Evolutionary conservation across 1,140 invertebrate genomes (phyloP).

Genomic region (Anastrepha ludens): DNA sequence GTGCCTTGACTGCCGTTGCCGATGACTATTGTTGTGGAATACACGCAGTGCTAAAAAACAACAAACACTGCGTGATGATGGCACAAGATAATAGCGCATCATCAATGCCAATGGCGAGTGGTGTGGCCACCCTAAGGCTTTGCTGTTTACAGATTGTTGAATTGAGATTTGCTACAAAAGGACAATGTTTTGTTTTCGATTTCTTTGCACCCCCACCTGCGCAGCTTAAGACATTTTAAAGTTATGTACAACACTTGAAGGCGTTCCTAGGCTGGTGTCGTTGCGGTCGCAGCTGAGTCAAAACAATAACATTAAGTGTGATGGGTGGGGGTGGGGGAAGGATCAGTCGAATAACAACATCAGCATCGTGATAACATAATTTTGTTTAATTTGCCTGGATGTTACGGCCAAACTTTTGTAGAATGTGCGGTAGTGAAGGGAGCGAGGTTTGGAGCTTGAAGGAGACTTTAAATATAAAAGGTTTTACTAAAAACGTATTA

Average conservation of each 20-base stretch:
- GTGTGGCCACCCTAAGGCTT: slow-evolving; percentile 20
- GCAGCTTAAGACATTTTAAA: slow-evolving; percentile 20
- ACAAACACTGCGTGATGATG: slow-evolving; percentile 58
- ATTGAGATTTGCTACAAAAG: slow-evolving; percentile 52
- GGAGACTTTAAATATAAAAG: neutral
- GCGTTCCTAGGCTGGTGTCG: slow-evolving; percentile 43
- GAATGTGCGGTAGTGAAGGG: neutral
- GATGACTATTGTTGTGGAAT: slow-evolving; percentile 36
- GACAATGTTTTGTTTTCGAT: slow-evolving; percentile 57
- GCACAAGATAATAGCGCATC: slow-evolving; percentile 74
- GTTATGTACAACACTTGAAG: slow-evolving; percentile 24
- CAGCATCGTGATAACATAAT: slow-evolving; percentile 55
- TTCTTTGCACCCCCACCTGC: slow-evolving; percentile 34
- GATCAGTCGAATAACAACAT: slow-evolving; percentile 13
- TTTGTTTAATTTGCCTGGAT: slow-evolving; percentile 57
- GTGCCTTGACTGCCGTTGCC: slow-evolving; percentile 30
- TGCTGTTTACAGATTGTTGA: slow-evolving; percentile 34
- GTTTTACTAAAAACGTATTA: neutral
- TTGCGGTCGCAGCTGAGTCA: neutral
- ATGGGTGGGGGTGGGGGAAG: neutral
- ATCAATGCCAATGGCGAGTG: slow-evolving; percentile 62
- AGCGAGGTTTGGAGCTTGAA: neutral
- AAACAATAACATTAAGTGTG: slow-evolving; percentile 1
- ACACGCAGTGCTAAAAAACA: slow-evolving; percentile 6
- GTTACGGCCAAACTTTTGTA: slow-evolving; percentile 12